Conservation (phyloP, 92 coral and sea anemone species). For the Palythoa heliodiscus region DNA sequence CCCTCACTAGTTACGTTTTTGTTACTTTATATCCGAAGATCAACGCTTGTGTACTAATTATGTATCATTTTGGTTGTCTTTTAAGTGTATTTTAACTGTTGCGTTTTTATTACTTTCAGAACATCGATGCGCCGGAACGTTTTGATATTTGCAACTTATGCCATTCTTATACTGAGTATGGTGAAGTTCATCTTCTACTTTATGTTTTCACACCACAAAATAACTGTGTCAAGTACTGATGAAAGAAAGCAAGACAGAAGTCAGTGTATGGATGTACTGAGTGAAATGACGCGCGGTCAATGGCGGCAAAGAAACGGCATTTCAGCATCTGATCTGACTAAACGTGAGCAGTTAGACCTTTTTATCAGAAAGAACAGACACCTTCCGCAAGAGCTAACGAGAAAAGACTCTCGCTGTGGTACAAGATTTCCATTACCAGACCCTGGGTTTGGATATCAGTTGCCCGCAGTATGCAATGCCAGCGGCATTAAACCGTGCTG, state of each 20-base stretch:
- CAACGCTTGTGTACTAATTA: too few species aligned
- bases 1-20: too few species aligned
- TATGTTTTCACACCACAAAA: background rate
- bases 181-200: background rate
- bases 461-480: slow-evolving; percentile 64
- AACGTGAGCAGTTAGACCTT: slow-evolving; percentile 38
- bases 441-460: slow-evolving; percentile 51
- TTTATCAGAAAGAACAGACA: slow-evolving; percentile 62
- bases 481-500: slow-evolving; percentile 61
- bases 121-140: background rate
- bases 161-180: background rate
- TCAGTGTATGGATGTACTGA: slow-evolving; percentile 37
- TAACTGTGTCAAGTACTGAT: background rate
- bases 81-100: too few species aligned
- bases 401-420: slow-evolving; percentile 67
- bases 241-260: background rate
- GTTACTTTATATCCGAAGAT: too few species aligned
- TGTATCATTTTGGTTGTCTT: background rate
- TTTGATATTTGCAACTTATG: background rate
- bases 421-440: slow-evolving; percentile 51
- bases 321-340: slow-evolving; percentile 20
- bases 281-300: slow-evolving; percentile 50
- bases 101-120: background rate
- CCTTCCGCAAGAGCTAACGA: slow-evolving; percentile 48
- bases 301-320: slow-evolving; percentile 56